Evolutionary conservation across 2,888 invertebrate genomes (phyloP), one percentile per base, ranked within the genome.

Genomic region (Tetrapedia diversipes): DNA sequence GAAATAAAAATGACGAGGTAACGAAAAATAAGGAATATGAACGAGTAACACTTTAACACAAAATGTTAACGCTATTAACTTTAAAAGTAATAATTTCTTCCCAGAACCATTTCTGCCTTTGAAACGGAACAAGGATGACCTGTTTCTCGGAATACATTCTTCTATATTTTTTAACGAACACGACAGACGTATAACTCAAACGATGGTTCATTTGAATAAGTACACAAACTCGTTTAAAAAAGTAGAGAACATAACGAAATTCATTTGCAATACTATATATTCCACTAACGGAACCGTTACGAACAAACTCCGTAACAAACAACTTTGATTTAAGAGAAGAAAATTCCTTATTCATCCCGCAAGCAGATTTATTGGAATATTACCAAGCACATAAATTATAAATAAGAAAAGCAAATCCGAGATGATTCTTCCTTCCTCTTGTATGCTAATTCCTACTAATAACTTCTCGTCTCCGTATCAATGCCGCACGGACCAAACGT

Each of bases 301-400:
- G 29, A 24, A 19, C 19, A 49, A 47, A 59, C 24, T 11, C 47
- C 10, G 19, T 1, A 57, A 29, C 7, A 59, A 66, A 66, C 39
- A 59, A 29, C 37, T 27, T 22, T 56, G 66, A 57, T 57, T 59
- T 29, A 47, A 59, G 29, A 29, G 47, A 47, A 66, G 29, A 37
- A 39, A 47, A 39, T 66, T 39, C 47, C 37, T 27, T 66, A 59
- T 59, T 59, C 65, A 56, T 56, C 14, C 47, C 10, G 37, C 59
- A 47, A 59, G 10, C 59, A 66, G 57, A 59, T 66, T 66, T 59
- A 66, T 66, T 39, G 59, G 66, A 59, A 66, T 66, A 66, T 66
- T 66, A 66, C 59, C 59, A 47, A 59, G 59, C 22, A 19, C 27
- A 66, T 66, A 65, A 65, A 70, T 65, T 65, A 65, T 24, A 56